These are phyloP conservation scores for Graphium colonna DNA, from an alignment of 2,888 invertebrate genomes.

Conservation along the genomic window DNA sequence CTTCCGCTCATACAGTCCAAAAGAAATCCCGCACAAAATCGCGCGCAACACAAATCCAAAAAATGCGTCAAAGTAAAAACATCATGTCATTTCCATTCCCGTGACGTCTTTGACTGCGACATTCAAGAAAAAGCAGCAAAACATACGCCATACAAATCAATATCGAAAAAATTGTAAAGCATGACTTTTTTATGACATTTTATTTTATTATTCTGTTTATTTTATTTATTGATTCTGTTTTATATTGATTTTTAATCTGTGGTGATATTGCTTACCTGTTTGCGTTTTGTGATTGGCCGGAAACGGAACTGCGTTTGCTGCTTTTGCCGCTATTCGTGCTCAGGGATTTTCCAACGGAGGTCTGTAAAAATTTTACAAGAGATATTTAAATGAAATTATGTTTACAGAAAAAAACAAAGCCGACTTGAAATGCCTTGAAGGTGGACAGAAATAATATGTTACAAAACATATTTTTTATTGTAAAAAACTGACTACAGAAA, in stretches of 20 bases:
- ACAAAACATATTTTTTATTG: too few relatives aligned
- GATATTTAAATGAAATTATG: too few relatives aligned
- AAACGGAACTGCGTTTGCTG: slow-evolving; percentile 71
- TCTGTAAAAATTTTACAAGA: slow-evolving; percentile 54
- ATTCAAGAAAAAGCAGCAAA: slow-evolving; percentile 70
- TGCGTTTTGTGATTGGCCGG: slow-evolving; percentile 67
- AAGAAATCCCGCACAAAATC: slow-evolving; percentile 37
- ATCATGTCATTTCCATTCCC: too few relatives aligned
- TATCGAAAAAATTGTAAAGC: slow-evolving; percentile 25
- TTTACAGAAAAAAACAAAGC: too few relatives aligned
- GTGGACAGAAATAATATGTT: too few relatives aligned
- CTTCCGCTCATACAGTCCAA: slow-evolving; percentile 11
- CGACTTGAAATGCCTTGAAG: too few relatives aligned
- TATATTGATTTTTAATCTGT: not conserved
- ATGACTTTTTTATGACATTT: slow-evolving; percentile 16
- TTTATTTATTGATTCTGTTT: not conserved
- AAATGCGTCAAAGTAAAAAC: slow-evolving; percentile 62
- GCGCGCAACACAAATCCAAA: slow-evolving; percentile 72
- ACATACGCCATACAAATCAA: slow-evolving; percentile 59
- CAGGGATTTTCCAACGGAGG: slow-evolving; percentile 70
- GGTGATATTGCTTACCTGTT: slow-evolving; percentile 57
- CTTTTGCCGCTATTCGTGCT: slow-evolving; percentile 69
- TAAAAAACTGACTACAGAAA: too few relatives aligned
- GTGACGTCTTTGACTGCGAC: slow-evolving; percentile 38
- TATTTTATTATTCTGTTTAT: not conserved